Percentiles rank a stretch among this genome's conserved stretches.
Evolutionary conservation across 2,113 vertebrate genomes (phyloP).

Genomic region (Telmatochromis brichardi): DNA sequence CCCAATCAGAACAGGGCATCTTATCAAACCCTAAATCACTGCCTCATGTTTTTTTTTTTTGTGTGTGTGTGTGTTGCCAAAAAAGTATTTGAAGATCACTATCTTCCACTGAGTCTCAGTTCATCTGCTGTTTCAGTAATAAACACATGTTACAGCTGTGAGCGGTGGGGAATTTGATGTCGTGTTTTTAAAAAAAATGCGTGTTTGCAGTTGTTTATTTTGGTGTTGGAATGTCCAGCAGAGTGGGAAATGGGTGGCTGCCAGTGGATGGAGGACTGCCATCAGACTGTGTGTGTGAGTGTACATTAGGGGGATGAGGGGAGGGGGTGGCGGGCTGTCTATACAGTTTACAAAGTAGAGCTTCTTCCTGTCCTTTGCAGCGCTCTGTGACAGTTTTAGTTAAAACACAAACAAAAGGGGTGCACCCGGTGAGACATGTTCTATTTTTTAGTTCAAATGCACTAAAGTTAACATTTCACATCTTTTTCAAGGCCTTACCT

Average conservation of each 20-base stretch:
- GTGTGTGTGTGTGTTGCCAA: neutral
- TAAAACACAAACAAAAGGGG: neutral
- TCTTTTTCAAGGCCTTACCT: conserved; percentile 31
- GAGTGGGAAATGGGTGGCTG: neutral
- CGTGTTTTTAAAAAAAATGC: rapidly evolving
- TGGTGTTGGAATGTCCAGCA: conserved; percentile 1
- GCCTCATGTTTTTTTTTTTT: neutral
- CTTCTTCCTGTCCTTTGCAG: neutral
- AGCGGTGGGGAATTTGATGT: neutral
- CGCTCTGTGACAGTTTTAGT: neutral
- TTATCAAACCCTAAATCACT: neutral
- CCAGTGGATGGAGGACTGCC: neutral
- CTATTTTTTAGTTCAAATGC: neutral
- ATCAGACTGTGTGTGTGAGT: neutral
- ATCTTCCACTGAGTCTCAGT: neutral
- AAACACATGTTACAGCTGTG: neutral
- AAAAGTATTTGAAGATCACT: neutral
- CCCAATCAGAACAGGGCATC: neutral
- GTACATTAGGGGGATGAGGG: neutral
- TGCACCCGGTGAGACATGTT: neutral
- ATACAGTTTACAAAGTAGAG: neutral
- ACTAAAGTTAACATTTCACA: neutral
- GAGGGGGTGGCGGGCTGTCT: neutral
- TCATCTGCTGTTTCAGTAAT: neutral
- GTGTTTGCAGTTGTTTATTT: neutral